phyloP scores from a whole-genome alignment of 2,113 vertebrate genomes.

The Passer montanus region DNA sequence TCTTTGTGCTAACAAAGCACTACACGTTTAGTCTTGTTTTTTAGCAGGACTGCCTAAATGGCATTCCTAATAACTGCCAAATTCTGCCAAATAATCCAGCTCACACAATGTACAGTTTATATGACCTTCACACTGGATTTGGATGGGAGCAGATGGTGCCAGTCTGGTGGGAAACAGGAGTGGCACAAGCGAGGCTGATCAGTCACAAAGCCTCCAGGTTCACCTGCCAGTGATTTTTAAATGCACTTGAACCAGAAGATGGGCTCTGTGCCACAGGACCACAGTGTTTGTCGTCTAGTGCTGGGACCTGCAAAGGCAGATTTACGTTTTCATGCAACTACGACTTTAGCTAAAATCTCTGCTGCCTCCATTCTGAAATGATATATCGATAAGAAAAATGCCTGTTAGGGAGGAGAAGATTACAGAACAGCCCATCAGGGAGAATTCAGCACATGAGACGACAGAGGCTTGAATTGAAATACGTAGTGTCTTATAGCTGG shows the following conservation, averaged over 20 bases:
- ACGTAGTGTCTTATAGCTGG: conserved; percentile 6
- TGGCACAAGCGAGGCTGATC: not conserved
- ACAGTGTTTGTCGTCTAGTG: not conserved
- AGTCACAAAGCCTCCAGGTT: not conserved
- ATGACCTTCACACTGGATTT: not conserved
- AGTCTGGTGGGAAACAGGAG: not conserved
- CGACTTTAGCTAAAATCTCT: conserved; percentile 3
- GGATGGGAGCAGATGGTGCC: not conserved
- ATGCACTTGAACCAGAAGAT: not conserved
- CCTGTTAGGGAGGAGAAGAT: not conserved
- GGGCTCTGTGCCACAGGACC: not conserved
- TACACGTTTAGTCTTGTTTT: not conserved
- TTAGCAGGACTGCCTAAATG: not conserved
- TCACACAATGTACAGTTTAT: not conserved
- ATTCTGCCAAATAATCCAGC: not conserved
- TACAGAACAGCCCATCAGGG: conserved; percentile 30
- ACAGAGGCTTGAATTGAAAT: conserved; percentile 47
- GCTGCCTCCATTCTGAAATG: not conserved
- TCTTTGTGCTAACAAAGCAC: not conserved
- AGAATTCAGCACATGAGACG: conserved; percentile 29
- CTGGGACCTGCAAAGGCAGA: not conserved
- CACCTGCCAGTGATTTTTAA: not conserved
- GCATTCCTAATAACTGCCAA: not conserved
- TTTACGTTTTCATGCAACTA: not conserved
- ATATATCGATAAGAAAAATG: conserved; percentile 21